A percentile compares a stretch with the other conserved stretches of the same genome.
phyloP scores from a whole-genome alignment of 2,797 vertebrate genomes.

The Tokudaia muenninki region DNA sequence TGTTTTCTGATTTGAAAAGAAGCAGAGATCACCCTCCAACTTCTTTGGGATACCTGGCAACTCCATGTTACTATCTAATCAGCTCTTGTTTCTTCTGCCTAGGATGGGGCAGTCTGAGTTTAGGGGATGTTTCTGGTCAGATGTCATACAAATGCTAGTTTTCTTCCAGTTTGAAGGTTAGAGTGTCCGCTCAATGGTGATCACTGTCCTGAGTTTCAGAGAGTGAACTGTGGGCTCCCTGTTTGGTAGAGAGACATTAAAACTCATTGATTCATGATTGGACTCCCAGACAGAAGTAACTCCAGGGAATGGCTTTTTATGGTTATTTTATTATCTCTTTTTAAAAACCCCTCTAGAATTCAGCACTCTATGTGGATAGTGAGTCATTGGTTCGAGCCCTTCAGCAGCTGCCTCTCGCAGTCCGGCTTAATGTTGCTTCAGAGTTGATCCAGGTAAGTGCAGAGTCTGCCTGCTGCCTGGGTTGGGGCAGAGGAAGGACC shows the following conservation, averaged over 20 bases:
- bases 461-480: neutral
- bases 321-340: neutral
- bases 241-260: neutral
- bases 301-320: neutral
- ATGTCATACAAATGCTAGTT: neutral
- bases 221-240: neutral
- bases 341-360: constrained; percentile 78
- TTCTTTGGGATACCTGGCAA: no score
- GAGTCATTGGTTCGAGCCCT: constrained; percentile 91
- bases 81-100: neutral
- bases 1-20: neutral
- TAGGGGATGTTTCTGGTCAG: neutral
- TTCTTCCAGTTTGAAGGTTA: neutral
- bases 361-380: constrained; percentile 91
- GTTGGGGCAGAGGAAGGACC: neutral
- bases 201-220: neutral
- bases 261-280: neutral
- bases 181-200: neutral
- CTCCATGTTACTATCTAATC: neutral
- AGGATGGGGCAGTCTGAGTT: neutral
- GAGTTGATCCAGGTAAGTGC: constrained; percentile 93
- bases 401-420: constrained; percentile 93
- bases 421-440: constrained; percentile 92
- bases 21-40: fast-evolving
- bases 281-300: neutral